Conservation (phyloP, 2,113 vertebrate genomes). For the Gnathonemus longibarbis region DNA sequence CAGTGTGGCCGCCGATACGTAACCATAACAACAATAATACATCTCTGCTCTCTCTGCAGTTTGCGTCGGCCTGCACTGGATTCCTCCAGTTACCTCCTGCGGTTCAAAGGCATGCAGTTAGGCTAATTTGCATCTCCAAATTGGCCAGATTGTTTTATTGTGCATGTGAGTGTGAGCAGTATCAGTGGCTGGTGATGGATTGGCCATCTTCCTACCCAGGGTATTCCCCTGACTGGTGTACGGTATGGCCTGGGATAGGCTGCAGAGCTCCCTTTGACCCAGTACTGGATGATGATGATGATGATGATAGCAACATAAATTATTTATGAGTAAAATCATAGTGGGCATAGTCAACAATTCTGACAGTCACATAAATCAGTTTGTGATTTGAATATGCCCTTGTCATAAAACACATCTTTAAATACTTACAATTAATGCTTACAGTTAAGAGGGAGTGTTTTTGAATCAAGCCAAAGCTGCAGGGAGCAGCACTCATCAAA, state of each 20-base stretch:
- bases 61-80: background rate
- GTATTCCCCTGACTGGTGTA: background rate
- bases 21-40: background rate
- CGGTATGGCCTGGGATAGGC: background rate
- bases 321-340: background rate
- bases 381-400: background rate
- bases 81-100: background rate
- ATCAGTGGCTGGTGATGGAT: background rate
- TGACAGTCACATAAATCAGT: background rate
- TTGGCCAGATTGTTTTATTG: background rate
- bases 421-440: background rate
- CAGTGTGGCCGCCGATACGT: background rate
- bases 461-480: background rate
- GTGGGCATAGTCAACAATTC: background rate
- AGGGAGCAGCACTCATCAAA: background rate
- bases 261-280: background rate
- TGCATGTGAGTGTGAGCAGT: background rate
- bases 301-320: background rate
- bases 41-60: background rate
- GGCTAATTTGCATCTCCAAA: background rate
- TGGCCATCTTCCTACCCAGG: background rate
- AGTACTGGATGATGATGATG: background rate
- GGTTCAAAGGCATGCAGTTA: background rate
- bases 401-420: background rate
- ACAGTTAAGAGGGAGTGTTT: background rate